These are phyloP conservation scores for Ellobium chinense DNA, from an alignment of 2,888 invertebrate genomes.

Conservation along the genomic window DNA sequence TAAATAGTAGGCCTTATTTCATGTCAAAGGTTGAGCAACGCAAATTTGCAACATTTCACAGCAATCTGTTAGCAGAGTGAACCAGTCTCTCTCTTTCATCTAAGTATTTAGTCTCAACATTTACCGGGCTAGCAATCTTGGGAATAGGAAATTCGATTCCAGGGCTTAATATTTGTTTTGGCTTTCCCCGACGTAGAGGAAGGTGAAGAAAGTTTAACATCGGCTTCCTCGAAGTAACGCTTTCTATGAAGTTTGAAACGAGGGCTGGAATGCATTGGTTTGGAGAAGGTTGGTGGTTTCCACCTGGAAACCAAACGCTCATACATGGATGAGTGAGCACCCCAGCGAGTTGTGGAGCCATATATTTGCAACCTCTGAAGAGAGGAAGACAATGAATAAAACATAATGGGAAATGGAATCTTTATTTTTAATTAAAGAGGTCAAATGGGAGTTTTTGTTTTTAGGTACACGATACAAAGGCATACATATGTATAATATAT, in stretches of 20 bases:
- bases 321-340: slow-evolving; percentile 26
- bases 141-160: neutral
- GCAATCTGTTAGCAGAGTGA: slow-evolving; percentile 1
- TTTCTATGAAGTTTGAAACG: neutral
- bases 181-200: neutral
- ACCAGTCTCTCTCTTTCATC: neutral
- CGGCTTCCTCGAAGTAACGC: neutral
- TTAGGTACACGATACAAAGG: too few species aligned
- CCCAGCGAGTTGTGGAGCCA: slow-evolving; percentile 25
- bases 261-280: neutral
- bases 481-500: too few species aligned
- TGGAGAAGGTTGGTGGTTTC: slow-evolving; percentile 25
- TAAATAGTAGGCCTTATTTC: too few species aligned
- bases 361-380: slow-evolving; percentile 27
- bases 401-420: neutral
- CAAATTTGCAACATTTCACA: neutral
- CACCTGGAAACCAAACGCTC: slow-evolving; percentile 16
- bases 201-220: neutral
- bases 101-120: neutral
- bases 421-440: too few species aligned
- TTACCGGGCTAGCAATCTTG: neutral
- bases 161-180: neutral
- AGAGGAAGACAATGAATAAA: neutral
- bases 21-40: neutral
- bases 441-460: too few species aligned